phyloP scores from a whole-genome alignment of 2,797 vertebrate species.

The Neoniphon sammara region DNA sequence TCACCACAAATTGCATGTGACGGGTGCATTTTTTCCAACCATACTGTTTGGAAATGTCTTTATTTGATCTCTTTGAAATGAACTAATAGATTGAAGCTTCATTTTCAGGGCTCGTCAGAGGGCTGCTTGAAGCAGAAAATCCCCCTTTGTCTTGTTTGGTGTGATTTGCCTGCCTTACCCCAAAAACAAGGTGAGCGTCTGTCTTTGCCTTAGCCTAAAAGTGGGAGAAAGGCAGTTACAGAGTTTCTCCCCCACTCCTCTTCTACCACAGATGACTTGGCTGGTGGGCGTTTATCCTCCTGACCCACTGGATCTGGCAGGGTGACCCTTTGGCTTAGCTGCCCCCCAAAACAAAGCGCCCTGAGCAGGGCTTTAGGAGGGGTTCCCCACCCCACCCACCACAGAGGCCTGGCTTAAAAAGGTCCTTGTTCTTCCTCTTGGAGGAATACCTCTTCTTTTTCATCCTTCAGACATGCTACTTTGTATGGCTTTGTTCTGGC shows the following conservation, averaged over 20 bases:
- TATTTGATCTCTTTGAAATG: no score
- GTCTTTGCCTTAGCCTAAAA: not conserved
- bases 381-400: not conserved
- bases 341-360: conserved; percentile 50
- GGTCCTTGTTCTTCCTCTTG: conserved; percentile 17
- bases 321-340: conserved; percentile 68
- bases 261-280: conserved; percentile 61
- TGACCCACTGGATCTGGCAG: conserved; percentile 37
- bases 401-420: conserved; percentile 33
- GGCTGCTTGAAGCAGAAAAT: no score
- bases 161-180: no score
- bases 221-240: not conserved
- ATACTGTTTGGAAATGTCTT: not conserved
- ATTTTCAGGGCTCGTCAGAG: no score
- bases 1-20: not conserved
- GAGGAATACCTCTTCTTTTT: conserved; percentile 8
- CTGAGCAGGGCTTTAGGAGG: conserved; percentile 27
- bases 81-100: no score
- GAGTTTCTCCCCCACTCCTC: conserved; percentile 6
- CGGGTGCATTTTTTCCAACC: not conserved
- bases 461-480: conserved; percentile 19
- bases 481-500: conserved; percentile 35
- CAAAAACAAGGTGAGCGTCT: not conserved
- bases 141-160: no score
- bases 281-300: conserved; percentile 68